Percentiles rank a stretch among this genome's conserved stretches.
phyloP scores from a whole-genome alignment of 1,140 invertebrate species.

The Drosophila littoralis region DNA sequence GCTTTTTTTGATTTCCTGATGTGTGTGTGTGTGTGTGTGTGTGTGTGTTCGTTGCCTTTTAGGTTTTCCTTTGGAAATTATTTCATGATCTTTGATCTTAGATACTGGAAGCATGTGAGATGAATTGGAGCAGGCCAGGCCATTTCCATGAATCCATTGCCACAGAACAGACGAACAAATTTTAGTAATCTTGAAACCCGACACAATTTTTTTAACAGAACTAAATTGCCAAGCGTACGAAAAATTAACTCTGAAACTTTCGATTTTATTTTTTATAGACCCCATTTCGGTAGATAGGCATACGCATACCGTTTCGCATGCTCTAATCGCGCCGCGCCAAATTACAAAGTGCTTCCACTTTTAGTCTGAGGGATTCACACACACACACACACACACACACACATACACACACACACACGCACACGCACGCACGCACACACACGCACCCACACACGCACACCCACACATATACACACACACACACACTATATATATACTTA shows the following conservation, averaged over 20 bases:
- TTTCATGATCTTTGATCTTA: not conserved
- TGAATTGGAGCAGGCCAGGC: conserved; percentile 31
- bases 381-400: not conserved
- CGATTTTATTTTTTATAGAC: conserved; percentile 36
- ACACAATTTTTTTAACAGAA: conserved; percentile 52
- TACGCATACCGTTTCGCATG: conserved; percentile 5
- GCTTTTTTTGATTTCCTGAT: too few species aligned
- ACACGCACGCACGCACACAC: not conserved
- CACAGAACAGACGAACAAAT: conserved; percentile 35
- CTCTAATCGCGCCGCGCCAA: conserved; percentile 19
- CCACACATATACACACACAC: not conserved
- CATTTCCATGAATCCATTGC: conserved; percentile 28
- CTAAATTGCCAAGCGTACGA: conserved; percentile 54
- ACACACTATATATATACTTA: not conserved
- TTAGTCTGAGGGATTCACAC: conserved; percentile 5
- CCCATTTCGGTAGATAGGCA: conserved; percentile 27
- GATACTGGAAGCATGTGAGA: not conserved
- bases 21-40: too few species aligned
- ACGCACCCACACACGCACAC: not conserved
- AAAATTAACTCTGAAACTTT: conserved; percentile 41
- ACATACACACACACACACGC: not conserved
- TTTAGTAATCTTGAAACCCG: conserved; percentile 30
- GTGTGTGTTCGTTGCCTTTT: not conserved
- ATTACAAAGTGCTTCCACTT: conserved; percentile 30
- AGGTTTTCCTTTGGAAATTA: not conserved